These are phyloP conservation scores for Pantherophis alleghaniensis DNA, from an alignment of 2,797 vertebrate species.

Conservation along the genomic window DNA sequence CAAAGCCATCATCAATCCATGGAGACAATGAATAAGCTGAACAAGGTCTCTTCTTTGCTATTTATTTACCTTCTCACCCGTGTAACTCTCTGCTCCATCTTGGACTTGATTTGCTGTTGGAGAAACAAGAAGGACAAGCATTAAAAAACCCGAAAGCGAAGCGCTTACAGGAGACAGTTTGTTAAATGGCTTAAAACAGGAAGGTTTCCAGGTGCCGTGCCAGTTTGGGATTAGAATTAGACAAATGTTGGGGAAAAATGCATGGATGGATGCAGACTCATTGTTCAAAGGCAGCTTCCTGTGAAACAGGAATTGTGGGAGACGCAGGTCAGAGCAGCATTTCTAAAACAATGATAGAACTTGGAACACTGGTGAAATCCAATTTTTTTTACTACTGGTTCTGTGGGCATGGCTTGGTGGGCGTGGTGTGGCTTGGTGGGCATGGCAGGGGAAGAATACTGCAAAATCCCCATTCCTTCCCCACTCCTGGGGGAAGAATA, in stretches of 20 bases:
- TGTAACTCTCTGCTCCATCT: conserved; percentile 30
- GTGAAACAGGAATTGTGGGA: background rate
- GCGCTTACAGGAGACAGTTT: background rate
- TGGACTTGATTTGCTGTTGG: conserved; percentile 48
- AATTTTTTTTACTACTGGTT: too few relatives aligned
- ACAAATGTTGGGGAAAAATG: background rate
- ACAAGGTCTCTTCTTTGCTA: background rate
- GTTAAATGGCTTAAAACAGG: background rate
- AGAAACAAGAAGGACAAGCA: background rate
- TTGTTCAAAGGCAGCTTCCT: background rate
- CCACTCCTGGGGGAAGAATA: too few relatives aligned
- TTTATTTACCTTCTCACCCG: conserved; percentile 65
- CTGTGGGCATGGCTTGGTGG: too few relatives aligned
- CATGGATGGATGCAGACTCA: background rate
- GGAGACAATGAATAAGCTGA: background rate
- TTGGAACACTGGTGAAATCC: too few relatives aligned
- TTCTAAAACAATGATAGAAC: too few relatives aligned
- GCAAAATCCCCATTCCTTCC: too few relatives aligned
- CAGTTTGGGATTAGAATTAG: too few relatives aligned
- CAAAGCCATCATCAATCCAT: conserved; percentile 6
- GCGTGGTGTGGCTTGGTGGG: too few relatives aligned
- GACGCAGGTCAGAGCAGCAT: background rate
- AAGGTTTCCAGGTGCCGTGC: background rate
- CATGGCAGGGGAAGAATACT: too few relatives aligned
- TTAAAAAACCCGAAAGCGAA: background rate